These are phyloP conservation scores for Ypsolopha sequella DNA, from an alignment of 2,888 invertebrate species.

Conservation along the genomic window DNA sequence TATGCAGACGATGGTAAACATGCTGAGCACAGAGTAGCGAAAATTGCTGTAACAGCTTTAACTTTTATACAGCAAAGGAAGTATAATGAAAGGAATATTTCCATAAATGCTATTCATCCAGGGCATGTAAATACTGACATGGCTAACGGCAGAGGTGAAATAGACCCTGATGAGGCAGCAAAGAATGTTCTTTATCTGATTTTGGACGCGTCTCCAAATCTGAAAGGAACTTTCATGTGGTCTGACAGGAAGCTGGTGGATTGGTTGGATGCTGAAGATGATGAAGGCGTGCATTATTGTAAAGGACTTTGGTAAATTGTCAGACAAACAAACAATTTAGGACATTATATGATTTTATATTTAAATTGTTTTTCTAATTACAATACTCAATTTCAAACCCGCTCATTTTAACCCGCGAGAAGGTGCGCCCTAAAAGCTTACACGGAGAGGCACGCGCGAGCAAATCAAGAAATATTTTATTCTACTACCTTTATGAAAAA, in stretches of 20 bases:
- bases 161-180: conserved; percentile 71
- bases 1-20: conserved; percentile 58
- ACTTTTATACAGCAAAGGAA: conserved; percentile 47
- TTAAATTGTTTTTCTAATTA: too few species aligned
- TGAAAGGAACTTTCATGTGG: conserved; percentile 78
- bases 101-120: conserved; percentile 53
- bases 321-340: too few species aligned
- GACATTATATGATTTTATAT: too few species aligned
- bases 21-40: conserved; percentile 54
- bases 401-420: too few species aligned
- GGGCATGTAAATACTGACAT: conserved; percentile 50
- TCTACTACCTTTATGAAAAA: too few species aligned
- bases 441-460: too few species aligned
- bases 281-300: conserved; percentile 20
- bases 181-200: conserved; percentile 72
- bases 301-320: conserved; percentile 24
- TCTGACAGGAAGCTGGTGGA: conserved; percentile 67
- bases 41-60: conserved; percentile 48
- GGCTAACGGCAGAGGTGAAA: conserved; percentile 64
- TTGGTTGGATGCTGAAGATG: conserved; percentile 66
- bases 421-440: too few species aligned
- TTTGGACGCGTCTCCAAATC: conserved; percentile 68
- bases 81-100: conserved; percentile 38
- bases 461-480: too few species aligned
- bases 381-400: too few species aligned